Conservation (phyloP, 2,888 invertebrate genomes). For the Himalopsyche anomala region DNA sequence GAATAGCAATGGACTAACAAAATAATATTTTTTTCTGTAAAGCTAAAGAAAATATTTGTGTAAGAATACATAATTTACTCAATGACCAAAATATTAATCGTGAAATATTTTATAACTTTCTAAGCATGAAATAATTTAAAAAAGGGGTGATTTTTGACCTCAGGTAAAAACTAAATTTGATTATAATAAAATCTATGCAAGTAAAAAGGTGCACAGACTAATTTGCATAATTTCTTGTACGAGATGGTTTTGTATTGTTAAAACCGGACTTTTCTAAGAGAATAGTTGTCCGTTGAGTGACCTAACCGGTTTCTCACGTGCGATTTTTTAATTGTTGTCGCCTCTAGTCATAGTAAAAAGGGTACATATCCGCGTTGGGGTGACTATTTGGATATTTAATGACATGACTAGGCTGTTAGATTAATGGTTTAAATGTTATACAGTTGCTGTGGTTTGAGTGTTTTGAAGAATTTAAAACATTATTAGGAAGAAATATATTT, state of each 20-base stretch:
- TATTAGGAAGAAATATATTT: too few species aligned
- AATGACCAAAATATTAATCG: too few species aligned
- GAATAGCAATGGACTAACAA: too few species aligned
- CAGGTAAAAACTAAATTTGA: conserved; percentile 22
- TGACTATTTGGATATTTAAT: not conserved
- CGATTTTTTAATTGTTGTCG: conserved; percentile 45
- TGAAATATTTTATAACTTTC: too few species aligned
- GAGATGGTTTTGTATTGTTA: not conserved
- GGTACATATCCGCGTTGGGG: not conserved
- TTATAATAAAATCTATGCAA: not conserved
- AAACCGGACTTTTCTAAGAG: conserved; percentile 51
- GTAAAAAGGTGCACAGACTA: not conserved
- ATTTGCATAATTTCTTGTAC: conserved; percentile 50
- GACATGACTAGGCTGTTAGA: not conserved
- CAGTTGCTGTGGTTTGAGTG: too few species aligned
- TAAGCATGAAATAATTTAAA: too few species aligned
- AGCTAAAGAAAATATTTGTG: too few species aligned
- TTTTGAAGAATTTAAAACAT: too few species aligned
- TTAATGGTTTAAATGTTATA: not conserved
- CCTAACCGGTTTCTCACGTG: conserved; percentile 60
- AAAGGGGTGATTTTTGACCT: conserved; percentile 28
- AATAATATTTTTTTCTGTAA: too few species aligned
- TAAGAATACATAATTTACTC: too few species aligned
- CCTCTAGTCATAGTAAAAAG: not conserved
- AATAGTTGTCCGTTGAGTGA: conserved; percentile 51